These are phyloP conservation scores for Drosophila subpulchrella DNA, from an alignment of 1,140 invertebrate species.

Conservation along the genomic window DNA sequence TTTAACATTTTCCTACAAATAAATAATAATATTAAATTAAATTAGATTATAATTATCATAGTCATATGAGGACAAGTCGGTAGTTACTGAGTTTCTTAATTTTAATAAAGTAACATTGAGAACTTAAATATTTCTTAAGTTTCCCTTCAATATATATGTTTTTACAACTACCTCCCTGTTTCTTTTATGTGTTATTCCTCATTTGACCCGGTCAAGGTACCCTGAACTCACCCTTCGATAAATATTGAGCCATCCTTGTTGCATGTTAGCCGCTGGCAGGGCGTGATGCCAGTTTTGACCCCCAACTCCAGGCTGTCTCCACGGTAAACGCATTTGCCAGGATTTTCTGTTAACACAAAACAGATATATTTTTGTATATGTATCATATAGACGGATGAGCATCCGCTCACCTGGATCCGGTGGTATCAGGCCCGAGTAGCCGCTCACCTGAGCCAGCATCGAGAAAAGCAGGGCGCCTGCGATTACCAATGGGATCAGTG, in stretches of 20 bases:
- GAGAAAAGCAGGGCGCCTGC: constrained; percentile 32
- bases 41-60: too few species aligned
- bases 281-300: constrained; percentile 67
- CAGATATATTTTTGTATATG: background rate
- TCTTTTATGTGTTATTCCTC: background rate
- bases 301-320: constrained; percentile 64
- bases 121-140: too few species aligned
- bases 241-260: constrained; percentile 71
- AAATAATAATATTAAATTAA: too few species aligned
- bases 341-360: constrained; percentile 38
- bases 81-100: too few species aligned
- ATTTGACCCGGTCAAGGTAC: constrained; percentile 23
- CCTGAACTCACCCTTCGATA: constrained; percentile 75
- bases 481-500: constrained; percentile 22
- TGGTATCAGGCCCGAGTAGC: constrained; percentile 65
- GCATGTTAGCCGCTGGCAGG: constrained; percentile 76
- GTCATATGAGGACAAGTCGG: too few species aligned
- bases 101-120: too few species aligned
- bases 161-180: too few species aligned
- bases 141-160: too few species aligned
- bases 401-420: constrained; percentile 57
- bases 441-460: constrained; percentile 46
- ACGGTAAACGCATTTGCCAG: constrained; percentile 77
- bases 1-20: too few species aligned
- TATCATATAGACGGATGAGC: background rate